These are phyloP conservation scores for Ips nitidus DNA, from an alignment of 1,140 invertebrate genomes.

Conservation along the genomic window DNA sequence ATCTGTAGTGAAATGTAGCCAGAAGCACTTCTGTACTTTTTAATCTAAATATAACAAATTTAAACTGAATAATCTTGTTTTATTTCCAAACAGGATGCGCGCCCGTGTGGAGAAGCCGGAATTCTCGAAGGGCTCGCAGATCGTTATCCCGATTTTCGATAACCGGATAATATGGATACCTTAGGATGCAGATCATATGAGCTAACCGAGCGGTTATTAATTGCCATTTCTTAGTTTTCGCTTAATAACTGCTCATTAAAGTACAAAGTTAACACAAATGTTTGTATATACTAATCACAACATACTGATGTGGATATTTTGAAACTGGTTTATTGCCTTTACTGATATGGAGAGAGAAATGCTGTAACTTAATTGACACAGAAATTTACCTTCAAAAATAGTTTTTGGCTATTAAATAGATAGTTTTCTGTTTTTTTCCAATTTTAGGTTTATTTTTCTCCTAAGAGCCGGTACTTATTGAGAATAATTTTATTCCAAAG, in stretches of 20 bases:
- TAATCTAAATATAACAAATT: slow-evolving; percentile 26
- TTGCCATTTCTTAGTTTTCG: not conserved
- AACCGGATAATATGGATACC: slow-evolving; percentile 31
- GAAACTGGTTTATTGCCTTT: not conserved
- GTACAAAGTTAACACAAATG: slow-evolving; percentile 15
- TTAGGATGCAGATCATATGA: slow-evolving; percentile 32
- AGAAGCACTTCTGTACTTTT: not conserved
- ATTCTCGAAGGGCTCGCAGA: slow-evolving; percentile 9
- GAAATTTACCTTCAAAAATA: too few species aligned
- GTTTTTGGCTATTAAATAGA: too few species aligned
- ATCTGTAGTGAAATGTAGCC: slow-evolving; percentile 3
- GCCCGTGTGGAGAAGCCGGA: slow-evolving; percentile 38
- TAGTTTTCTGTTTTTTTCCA: too few species aligned
- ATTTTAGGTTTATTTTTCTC: too few species aligned
- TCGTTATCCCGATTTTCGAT: slow-evolving; percentile 17
- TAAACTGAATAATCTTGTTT: slow-evolving; percentile 18
- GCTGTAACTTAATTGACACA: too few species aligned
- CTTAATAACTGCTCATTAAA: slow-evolving; percentile 17
- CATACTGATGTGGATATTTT: not conserved
- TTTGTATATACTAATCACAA: slow-evolving; percentile 28
- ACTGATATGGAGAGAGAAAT: not conserved
- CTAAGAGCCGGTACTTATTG: too few species aligned
- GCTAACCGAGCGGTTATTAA: slow-evolving; percentile 18
- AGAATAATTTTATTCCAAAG: too few species aligned
- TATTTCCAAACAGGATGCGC: slow-evolving; percentile 43